These are phyloP conservation scores for Salmo trutta DNA, from an alignment of 2,797 vertebrate species.

Conservation along the genomic window DNA sequence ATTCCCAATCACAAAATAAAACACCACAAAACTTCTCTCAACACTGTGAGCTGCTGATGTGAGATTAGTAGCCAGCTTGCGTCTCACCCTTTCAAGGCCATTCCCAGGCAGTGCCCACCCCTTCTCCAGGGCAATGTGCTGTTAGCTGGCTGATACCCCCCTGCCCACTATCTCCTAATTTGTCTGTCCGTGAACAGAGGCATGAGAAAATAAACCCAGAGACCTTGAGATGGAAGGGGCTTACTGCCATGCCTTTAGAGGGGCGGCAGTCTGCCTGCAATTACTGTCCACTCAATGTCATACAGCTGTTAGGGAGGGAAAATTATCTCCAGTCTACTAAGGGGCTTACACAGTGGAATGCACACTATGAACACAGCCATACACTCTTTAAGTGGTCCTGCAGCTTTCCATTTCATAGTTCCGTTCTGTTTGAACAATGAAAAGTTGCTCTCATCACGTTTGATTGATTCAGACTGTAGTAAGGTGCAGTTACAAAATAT, in stretches of 20 bases:
- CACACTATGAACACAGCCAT: no score
- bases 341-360: no score
- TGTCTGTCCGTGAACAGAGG: not conserved
- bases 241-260: not conserved
- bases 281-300: not conserved
- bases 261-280: not conserved
- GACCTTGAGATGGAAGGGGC: not conserved
- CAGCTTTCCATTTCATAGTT: not conserved
- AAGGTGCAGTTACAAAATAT: no score
- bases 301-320: not conserved
- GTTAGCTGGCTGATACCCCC: not conserved
- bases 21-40: not conserved
- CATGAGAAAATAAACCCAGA: not conserved
- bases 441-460: no score
- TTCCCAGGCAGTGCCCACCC: constrained; percentile 31
- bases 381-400: not conserved
- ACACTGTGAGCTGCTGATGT: not conserved
- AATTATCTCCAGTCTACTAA: not conserved
- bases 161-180: not conserved
- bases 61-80: constrained; percentile 1
- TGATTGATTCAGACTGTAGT: no score
- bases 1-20: not conserved
- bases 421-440: not conserved
- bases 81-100: constrained; percentile 40
- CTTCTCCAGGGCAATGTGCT: constrained; percentile 16